phyloP scores from a whole-genome alignment of 2,113 vertebrate genomes.

The Artemisiospiza belli region DNA sequence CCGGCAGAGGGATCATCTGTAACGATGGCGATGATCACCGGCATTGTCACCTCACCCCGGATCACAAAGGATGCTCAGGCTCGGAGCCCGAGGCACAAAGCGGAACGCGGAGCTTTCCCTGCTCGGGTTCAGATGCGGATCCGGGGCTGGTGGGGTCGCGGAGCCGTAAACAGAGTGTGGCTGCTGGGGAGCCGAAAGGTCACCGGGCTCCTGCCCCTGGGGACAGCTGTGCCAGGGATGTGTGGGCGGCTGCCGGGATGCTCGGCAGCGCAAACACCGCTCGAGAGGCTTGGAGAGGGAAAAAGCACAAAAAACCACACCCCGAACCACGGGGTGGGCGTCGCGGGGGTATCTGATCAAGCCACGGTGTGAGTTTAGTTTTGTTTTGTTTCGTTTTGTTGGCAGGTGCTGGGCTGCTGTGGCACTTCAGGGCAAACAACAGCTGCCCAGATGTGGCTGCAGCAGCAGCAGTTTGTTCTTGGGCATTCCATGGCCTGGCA shows the following conservation, averaged over 20 bases:
- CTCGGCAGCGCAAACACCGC: background rate
- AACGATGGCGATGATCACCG: background rate
- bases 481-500: background rate
- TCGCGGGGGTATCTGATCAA: background rate
- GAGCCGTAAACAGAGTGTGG: background rate
- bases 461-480: rapidly evolving
- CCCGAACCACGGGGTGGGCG: background rate
- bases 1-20: rapidly evolving
- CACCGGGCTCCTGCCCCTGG: slow-evolving; percentile 12
- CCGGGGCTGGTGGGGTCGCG: slow-evolving; percentile 21
- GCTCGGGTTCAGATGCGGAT: background rate
- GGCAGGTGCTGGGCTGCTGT: background rate
- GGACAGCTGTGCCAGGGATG: background rate
- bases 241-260: background rate
- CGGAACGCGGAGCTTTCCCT: rapidly evolving
- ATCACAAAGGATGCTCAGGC: background rate
- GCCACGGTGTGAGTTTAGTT: background rate
- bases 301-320: background rate
- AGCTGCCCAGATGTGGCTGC: background rate
- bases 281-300: background rate
- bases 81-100: rapidly evolving
- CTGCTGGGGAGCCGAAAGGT: slow-evolving; percentile 40
- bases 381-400: background rate
- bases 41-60: background rate
- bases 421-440: background rate